phyloP scores from a whole-genome alignment of 2,888 invertebrate genomes.

The Gastracanthus pulcherrimus region DNA sequence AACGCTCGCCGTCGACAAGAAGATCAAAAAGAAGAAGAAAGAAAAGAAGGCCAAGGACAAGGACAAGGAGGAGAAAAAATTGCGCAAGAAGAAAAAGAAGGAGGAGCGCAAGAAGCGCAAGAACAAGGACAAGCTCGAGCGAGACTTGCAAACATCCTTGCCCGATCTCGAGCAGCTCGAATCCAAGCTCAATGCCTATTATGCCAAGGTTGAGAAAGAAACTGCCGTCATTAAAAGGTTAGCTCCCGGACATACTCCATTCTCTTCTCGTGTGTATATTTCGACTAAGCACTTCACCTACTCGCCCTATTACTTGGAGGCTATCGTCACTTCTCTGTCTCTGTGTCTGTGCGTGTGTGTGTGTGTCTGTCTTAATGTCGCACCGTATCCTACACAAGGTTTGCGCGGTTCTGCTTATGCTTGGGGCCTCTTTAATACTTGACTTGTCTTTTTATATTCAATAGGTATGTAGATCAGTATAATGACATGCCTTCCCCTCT shows the following conservation, averaged over 20 bases:
- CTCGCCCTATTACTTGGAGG: too few relatives aligned
- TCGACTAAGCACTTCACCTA: too few relatives aligned
- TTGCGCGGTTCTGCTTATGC: slow-evolving; percentile 13
- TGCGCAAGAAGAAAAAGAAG: slow-evolving; percentile 81
- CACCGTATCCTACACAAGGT: slow-evolving; percentile 12
- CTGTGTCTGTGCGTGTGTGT: too few relatives aligned
- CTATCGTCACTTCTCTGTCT: too few relatives aligned
- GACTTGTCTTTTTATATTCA: slow-evolving; percentile 69
- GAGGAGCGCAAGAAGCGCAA: slow-evolving; percentile 81
- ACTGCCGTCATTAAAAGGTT: slow-evolving; percentile 80
- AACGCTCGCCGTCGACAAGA: slow-evolving; percentile 78
- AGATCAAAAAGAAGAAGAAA: slow-evolving; percentile 86
- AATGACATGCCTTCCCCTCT: slow-evolving; percentile 76
- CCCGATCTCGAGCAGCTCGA: slow-evolving; percentile 88
- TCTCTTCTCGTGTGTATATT: background rate
- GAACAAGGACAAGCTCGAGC: slow-evolving; percentile 80
- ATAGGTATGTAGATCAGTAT: slow-evolving; percentile 75
- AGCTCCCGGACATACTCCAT: slow-evolving; percentile 57
- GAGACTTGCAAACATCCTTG: slow-evolving; percentile 83
- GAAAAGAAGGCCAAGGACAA: slow-evolving; percentile 86
- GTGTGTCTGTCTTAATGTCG: background rate
- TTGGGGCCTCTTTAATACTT: slow-evolving; percentile 58
- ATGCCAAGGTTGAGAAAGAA: slow-evolving; percentile 87
- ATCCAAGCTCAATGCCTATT: slow-evolving; percentile 88
- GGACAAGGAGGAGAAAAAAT: slow-evolving; percentile 81